Evolutionary conservation across 2,888 invertebrate genomes (phyloP).

Genomic region (Tuberolachnus salignus): DNA sequence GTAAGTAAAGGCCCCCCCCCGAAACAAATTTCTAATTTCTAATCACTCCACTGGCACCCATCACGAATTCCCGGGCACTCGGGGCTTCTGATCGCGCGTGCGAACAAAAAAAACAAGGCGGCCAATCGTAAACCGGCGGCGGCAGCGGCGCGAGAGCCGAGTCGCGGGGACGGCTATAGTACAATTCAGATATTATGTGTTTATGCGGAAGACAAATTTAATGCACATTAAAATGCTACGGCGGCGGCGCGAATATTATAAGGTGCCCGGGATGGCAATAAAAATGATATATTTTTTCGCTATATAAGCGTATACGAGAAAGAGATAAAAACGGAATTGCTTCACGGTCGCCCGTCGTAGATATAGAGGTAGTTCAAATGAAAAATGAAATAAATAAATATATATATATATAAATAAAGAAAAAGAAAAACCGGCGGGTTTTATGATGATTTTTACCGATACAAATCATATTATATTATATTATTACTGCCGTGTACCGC

Average conservation of each 20-base stretch:
- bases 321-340: slow-evolving; percentile 54
- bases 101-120: slow-evolving; percentile 11
- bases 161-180: slow-evolving; percentile 3
- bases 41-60: too few species aligned
- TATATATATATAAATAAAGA: too few species aligned
- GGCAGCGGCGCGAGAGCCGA: background rate
- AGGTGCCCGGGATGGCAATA: slow-evolving; percentile 34
- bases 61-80: too few species aligned
- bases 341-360: slow-evolving; percentile 31
- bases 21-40: too few species aligned
- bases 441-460: slow-evolving; percentile 54
- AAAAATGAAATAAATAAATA: too few species aligned
- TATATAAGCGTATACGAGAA: slow-evolving; percentile 39
- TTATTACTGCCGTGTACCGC: background rate
- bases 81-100: background rate
- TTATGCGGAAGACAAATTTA: slow-evolving; percentile 47
- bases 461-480: slow-evolving; percentile 31
- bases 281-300: slow-evolving; percentile 52
- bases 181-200: slow-evolving; percentile 25
- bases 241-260: slow-evolving; percentile 41
- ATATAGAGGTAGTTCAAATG: slow-evolving; percentile 21
- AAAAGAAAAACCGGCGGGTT: slow-evolving; percentile 29
- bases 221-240: slow-evolving; percentile 45
- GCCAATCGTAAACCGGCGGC: slow-evolving; percentile 27
- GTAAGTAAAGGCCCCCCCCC: too few species aligned